A percentile compares a stretch with the other conserved stretches of the same genome.
These are phyloP conservation scores for Hypselothyrea guttata DNA, from an alignment of 2,888 invertebrate species.

Conservation along the genomic window DNA sequence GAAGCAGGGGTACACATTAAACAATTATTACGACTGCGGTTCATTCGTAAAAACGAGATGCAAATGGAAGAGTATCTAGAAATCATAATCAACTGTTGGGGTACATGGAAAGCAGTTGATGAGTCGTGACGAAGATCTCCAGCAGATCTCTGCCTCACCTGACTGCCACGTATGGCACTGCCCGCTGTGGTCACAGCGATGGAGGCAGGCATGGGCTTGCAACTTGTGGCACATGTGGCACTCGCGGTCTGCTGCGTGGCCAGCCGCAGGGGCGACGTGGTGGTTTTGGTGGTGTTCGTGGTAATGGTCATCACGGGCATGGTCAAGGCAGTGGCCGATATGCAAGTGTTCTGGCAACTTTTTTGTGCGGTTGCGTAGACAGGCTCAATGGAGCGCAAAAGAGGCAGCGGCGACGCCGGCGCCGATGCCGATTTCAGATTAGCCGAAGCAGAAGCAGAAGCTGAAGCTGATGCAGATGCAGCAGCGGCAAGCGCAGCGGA, in stretches of 20 bases:
- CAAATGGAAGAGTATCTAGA: conserved; percentile 8
- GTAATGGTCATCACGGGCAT: conserved; percentile 74
- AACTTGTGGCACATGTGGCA: conserved; percentile 20
- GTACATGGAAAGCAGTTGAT: conserved; percentile 20
- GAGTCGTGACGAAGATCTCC: conserved; percentile 24
- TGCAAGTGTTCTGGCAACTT: conserved; percentile 69
- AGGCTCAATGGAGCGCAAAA: conserved; percentile 65
- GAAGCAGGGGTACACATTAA: background rate
- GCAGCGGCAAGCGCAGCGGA: conserved; percentile 64
- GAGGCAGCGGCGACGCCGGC: conserved; percentile 47
- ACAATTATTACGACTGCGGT: background rate
- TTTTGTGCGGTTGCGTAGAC: conserved; percentile 82
- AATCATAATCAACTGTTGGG: conserved; percentile 12
- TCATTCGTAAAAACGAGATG: too few species aligned
- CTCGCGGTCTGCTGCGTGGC: conserved; percentile 12
- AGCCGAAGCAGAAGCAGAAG: conserved; percentile 14
- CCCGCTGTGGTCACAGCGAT: conserved; percentile 21
- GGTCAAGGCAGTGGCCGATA: conserved; percentile 73
- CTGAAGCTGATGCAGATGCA: conserved; percentile 37
- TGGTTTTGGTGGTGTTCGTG: conserved; percentile 55
- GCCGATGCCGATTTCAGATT: conserved; percentile 21
- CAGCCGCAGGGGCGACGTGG: conserved; percentile 44
- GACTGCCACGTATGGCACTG: conserved; percentile 63
- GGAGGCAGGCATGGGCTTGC: conserved; percentile 18
- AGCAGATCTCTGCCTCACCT: conserved; percentile 64